Percentiles rank a stretch among this genome's conserved stretches.
Evolutionary conservation across 2,888 invertebrate genomes (phyloP).

Genomic region (Sphinx pinastri): DNA sequence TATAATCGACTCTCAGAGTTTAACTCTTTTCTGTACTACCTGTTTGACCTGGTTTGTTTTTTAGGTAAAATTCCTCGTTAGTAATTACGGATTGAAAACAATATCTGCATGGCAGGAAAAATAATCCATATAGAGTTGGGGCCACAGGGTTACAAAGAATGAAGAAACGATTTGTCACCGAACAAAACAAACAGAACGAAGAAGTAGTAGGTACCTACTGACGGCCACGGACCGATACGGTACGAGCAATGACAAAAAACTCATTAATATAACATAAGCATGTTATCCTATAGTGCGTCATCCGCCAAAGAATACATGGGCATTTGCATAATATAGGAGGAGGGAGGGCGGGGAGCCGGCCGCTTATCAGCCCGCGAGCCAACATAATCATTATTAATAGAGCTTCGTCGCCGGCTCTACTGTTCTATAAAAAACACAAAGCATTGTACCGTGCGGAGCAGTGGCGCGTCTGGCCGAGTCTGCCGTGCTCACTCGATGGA

Average conservation of each 20-base stretch:
- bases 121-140: too few relatives aligned
- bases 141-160: too few relatives aligned
- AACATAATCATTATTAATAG: slow-evolving; percentile 33
- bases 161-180: too few relatives aligned
- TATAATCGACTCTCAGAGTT: too few relatives aligned
- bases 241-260: slow-evolving; percentile 29
- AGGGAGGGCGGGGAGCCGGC: slow-evolving; percentile 26
- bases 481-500: neutral
- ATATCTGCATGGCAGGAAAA: too few relatives aligned
- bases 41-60: too few relatives aligned
- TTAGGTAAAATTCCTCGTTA: too few relatives aligned
- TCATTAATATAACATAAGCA: slow-evolving; percentile 38
- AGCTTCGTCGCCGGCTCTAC: slow-evolving; percentile 43
- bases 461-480: neutral
- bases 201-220: neutral
- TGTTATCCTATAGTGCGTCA: slow-evolving; percentile 32
- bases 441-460: slow-evolving; percentile 31
- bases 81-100: too few relatives aligned
- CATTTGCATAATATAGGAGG: slow-evolving; percentile 37
- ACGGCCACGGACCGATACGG: too few relatives aligned
- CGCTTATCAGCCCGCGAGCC: slow-evolving; percentile 34
- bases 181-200: neutral
- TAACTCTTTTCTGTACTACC: too few relatives aligned
- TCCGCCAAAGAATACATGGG: slow-evolving; percentile 30
- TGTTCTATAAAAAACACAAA: slow-evolving; percentile 53